Evolutionary conservation across 2,113 vertebrate species (phyloP).

Genomic region (Cettia cetti): DNA sequence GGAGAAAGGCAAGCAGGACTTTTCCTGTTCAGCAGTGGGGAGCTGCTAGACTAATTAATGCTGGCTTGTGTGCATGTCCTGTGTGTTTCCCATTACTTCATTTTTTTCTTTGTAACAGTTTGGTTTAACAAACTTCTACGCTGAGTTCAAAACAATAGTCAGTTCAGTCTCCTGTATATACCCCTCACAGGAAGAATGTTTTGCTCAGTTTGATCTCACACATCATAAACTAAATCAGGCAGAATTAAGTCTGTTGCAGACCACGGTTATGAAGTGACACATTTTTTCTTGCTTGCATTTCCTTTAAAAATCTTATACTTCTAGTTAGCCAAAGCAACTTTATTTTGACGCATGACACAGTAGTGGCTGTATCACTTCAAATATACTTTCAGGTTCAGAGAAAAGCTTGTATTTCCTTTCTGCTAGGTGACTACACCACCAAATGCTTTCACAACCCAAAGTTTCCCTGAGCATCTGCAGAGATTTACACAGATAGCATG

Average conservation of each 20-base stretch:
- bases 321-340: background rate
- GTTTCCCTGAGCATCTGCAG: background rate
- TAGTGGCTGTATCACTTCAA: background rate
- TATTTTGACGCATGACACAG: background rate
- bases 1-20: background rate
- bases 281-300: background rate
- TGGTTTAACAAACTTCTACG: background rate
- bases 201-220: background rate
- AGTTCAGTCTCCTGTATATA: background rate
- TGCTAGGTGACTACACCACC: background rate
- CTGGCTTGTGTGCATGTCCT: background rate
- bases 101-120: background rate
- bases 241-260: background rate
- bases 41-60: background rate
- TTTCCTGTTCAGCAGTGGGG: accelerated
- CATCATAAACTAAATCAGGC: background rate
- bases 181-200: background rate
- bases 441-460: background rate
- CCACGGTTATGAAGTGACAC: background rate
- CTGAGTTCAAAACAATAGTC: background rate
- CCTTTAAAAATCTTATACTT: background rate
- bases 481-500: background rate
- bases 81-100: background rate
- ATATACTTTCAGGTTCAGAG: background rate
- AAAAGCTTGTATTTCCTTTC: background rate